Conservation (phyloP, 2,797 vertebrate genomes). For the Sebastes itinus region DNA sequence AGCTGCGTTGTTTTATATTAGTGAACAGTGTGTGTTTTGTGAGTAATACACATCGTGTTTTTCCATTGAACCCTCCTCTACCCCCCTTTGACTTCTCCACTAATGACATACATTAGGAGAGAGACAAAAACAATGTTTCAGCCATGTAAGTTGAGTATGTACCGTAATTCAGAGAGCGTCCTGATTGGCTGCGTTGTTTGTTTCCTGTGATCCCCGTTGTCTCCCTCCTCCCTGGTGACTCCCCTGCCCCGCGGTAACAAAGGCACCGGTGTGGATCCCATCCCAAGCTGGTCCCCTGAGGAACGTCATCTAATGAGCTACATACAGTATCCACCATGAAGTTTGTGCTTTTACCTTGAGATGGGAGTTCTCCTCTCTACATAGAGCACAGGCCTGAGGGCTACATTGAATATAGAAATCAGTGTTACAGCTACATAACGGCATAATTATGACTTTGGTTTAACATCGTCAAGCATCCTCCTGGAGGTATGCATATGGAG, state of each 20-base stretch:
- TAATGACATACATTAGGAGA: constrained; percentile 46
- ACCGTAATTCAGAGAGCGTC: constrained; percentile 40
- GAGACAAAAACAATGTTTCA: constrained; percentile 48
- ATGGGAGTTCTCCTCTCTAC: constrained; percentile 28
- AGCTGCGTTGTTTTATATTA: not conserved
- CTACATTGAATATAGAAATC: constrained; percentile 42
- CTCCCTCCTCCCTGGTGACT: constrained; percentile 55
- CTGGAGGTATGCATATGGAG: constrained; percentile 37
- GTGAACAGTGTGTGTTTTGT: not conserved
- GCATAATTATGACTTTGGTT: constrained; percentile 40
- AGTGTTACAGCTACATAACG: constrained; percentile 29
- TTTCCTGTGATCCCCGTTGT: constrained; percentile 64
- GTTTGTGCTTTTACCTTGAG: constrained; percentile 63
- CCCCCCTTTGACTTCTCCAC: constrained; percentile 40
- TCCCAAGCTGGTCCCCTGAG: constrained; percentile 56
- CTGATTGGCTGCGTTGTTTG: constrained; percentile 68
- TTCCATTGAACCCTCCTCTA: constrained; percentile 22
- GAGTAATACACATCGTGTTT: constrained; percentile 5
- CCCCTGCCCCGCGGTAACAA: constrained; percentile 59
- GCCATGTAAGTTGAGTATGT: constrained; percentile 44
- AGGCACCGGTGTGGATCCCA: constrained; percentile 57
- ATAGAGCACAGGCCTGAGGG: constrained; percentile 23
- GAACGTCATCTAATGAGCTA: constrained; percentile 70
- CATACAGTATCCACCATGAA: constrained; percentile 57
- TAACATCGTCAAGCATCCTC: constrained; percentile 36